A percentile compares a stretch with the other conserved stretches of the same genome.
Evolutionary conservation across 2,113 vertebrate species (phyloP).

Genomic region (Grammomys dolichurus): DNA sequence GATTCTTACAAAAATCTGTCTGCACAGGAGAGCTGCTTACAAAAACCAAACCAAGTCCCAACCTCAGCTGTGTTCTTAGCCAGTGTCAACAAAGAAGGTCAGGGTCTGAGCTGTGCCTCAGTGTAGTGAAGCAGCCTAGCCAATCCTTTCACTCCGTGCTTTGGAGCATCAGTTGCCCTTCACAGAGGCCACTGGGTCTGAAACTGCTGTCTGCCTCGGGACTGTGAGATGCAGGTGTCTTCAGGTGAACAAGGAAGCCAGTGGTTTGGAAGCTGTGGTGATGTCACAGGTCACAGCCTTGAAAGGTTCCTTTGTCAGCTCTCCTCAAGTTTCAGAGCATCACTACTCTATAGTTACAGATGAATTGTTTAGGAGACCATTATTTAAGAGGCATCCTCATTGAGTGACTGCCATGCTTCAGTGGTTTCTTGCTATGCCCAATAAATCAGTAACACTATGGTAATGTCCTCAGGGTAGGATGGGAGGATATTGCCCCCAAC

Average conservation of each 20-base stretch:
- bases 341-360: not conserved
- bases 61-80: not conserved
- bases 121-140: no score
- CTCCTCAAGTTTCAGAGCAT: not conserved
- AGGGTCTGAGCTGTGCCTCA: rapidly evolving
- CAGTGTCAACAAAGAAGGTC: not conserved
- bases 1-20: not conserved
- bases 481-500: rapidly evolving
- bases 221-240: no score
- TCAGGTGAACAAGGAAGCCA: rapidly evolving
- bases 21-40: not conserved
- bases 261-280: rapidly evolving
- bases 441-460: rapidly evolving
- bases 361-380: not conserved
- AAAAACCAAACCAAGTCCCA: not conserved
- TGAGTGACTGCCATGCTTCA: not conserved
- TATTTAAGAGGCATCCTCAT: no score
- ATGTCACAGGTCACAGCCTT: rapidly evolving
- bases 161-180: not conserved
- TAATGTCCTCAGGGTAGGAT: not conserved
- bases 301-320: not conserved
- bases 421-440: not conserved
- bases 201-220: rapidly evolving
- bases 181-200: rapidly evolving
- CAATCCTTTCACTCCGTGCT: rapidly evolving